Evolutionary conservation across 2,797 vertebrate genomes (phyloP).

Genomic region (Nasua narica): DNA sequence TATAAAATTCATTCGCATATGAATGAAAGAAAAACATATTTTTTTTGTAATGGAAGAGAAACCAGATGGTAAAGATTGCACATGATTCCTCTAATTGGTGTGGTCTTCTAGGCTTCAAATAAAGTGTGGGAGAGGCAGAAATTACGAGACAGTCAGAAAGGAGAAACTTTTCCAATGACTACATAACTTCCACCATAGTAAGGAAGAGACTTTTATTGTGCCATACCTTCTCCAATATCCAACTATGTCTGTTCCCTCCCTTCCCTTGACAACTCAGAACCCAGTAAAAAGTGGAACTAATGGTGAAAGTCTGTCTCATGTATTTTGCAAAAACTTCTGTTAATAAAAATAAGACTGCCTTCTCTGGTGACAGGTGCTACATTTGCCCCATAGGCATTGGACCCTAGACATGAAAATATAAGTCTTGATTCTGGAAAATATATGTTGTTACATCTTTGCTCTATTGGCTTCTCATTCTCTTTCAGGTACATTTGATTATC

Average conservation of each 20-base stretch:
- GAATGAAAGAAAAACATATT: neutral
- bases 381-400: no score
- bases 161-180: neutral
- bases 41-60: conserved; percentile 22
- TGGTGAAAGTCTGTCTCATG: neutral
- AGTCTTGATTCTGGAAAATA: neutral
- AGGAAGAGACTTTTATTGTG: neutral
- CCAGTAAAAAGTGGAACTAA: neutral
- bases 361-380: neutral
- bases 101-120: neutral
- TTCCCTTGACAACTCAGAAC: neutral
- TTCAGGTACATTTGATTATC: neutral
- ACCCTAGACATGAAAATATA: neutral
- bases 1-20: neutral
- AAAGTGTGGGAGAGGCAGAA: neutral
- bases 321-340: neutral
- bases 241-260: neutral
- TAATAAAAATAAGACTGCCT: neutral
- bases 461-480: neutral
- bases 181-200: neutral
- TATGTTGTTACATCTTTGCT: neutral
- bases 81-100: neutral
- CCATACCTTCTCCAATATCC: neutral
- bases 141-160: neutral
- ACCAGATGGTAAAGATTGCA: neutral